Evolutionary conservation across 1,140 invertebrate genomes (phyloP), one percentile per base, ranked within the genome.

Genomic region (Solenopsis invicta): DNA sequence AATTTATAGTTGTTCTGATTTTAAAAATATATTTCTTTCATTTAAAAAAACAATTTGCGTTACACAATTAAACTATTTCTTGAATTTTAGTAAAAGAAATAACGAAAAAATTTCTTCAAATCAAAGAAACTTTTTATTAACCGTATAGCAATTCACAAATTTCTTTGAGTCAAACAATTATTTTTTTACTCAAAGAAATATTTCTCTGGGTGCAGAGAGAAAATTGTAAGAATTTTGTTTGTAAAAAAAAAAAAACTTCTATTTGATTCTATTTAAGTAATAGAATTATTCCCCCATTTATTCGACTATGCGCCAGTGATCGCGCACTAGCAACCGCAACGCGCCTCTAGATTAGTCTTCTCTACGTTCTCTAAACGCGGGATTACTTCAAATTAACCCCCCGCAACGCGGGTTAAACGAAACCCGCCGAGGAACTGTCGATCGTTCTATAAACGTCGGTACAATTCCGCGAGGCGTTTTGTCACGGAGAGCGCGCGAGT

Each of bases 381-480:
- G 21, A 71, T 71, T 48, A 56, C 37, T 24, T 21, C 34, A 45
- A 45, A 71, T 81, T 59, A 81, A 71, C 52, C 66, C 66, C 78
- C 50, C 78, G 54, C 54, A 5, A 72, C 4, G 54, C 13, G 45
- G 13, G 54, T 84, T 75, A 50, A 84, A 59, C 13, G 80, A 72
- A 21, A 13, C 5, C 21, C 34, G 16, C 34, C n/a, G 48, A 66
- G 21, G 16, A 37, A 45, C 6, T 10, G 76, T 18, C 45, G 21
- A 50, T 61, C 67, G 67, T 74, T 74, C 41, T 50, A 37, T 61
- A 84, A 84, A 61, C n/a, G 69, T 61, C 69, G 69, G 29, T 45
- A 50, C 34, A 24, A 84, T 84, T 84, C 24, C 80, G 45, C 56
- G 6, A 16, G 54, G n/a, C 45, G 80, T 84, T 75, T 48, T 71